phyloP scores from a whole-genome alignment of 2,888 invertebrate species.

The Ectemnius lituratus region DNA sequence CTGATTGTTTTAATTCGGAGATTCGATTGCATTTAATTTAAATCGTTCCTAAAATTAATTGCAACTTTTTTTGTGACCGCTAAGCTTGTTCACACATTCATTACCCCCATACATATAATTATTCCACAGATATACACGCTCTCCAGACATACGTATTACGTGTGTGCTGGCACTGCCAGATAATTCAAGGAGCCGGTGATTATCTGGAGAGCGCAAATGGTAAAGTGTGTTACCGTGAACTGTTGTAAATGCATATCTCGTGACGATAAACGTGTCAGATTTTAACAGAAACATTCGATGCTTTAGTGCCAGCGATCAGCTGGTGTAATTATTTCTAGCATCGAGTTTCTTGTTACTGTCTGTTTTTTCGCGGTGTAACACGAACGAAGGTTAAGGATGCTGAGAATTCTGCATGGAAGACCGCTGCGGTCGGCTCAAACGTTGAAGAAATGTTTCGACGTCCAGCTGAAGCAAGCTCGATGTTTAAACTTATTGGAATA shows the following conservation, averaged over 20 bases:
- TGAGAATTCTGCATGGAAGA: conserved; percentile 65
- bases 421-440: conserved; percentile 50
- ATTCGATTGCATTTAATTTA: too few relatives aligned
- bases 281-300: not conserved
- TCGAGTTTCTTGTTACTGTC: not conserved
- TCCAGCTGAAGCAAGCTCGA: conserved; percentile 75
- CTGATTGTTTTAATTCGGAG: too few relatives aligned
- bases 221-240: conserved; percentile 17
- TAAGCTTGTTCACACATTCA: too few relatives aligned
- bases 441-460: conserved; percentile 60
- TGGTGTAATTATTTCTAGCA: too few relatives aligned
- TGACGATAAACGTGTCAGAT: conserved; percentile 10
- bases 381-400: conserved; percentile 65
- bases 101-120: too few relatives aligned
- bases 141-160: conserved; percentile 1
- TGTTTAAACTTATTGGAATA: conserved; percentile 96
- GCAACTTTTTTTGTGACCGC: too few relatives aligned
- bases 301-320: too few relatives aligned
- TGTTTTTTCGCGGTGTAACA: not conserved
- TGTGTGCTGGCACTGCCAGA: not conserved
- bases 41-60: too few relatives aligned
- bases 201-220: conserved; percentile 11
- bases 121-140: not conserved
- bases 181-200: conserved; percentile 26
- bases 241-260: conserved; percentile 16